phyloP scores from a whole-genome alignment of 2,797 vertebrate species.

The Merluccius polli region DNA sequence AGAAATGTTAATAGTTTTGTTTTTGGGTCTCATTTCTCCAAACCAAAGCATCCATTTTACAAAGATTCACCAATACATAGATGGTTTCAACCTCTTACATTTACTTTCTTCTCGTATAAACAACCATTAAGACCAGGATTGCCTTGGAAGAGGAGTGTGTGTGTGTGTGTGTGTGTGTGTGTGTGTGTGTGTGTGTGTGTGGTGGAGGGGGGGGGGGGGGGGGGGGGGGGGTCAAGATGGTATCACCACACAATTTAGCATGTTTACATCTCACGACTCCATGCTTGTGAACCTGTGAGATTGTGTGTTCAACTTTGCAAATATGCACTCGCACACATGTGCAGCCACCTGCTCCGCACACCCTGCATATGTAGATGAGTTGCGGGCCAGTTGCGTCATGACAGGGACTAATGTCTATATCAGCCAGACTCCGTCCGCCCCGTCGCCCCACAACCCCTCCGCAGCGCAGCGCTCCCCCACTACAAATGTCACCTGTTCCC shows the following conservation, averaged over 20 bases:
- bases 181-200: too few relatives aligned
- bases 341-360: slow-evolving; percentile 18
- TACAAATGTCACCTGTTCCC: slow-evolving; percentile 99
- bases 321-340: slow-evolving; percentile 9
- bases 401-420: slow-evolving; percentile 99
- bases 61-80: not conserved
- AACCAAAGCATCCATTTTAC: not conserved
- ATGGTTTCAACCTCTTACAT: not conserved
- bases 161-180: not conserved
- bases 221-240: not conserved
- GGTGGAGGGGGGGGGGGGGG: too few relatives aligned
- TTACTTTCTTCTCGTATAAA: not conserved
- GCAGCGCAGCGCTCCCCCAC: slow-evolving; percentile 43
- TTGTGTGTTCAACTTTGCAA: slow-evolving; percentile 13
- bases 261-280: not conserved
- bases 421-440: slow-evolving; percentile 89
- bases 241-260: not conserved
- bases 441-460: slow-evolving; percentile 80
- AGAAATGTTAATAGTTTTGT: not conserved
- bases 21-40: too few relatives aligned
- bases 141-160: not conserved
- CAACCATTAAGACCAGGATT: not conserved
- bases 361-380: slow-evolving; percentile 75
- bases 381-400: slow-evolving; percentile 78
- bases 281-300: slow-evolving; percentile 31